Evolutionary conservation across 1,140 invertebrate species (phyloP).

Genomic region (Formica selysi): DNA sequence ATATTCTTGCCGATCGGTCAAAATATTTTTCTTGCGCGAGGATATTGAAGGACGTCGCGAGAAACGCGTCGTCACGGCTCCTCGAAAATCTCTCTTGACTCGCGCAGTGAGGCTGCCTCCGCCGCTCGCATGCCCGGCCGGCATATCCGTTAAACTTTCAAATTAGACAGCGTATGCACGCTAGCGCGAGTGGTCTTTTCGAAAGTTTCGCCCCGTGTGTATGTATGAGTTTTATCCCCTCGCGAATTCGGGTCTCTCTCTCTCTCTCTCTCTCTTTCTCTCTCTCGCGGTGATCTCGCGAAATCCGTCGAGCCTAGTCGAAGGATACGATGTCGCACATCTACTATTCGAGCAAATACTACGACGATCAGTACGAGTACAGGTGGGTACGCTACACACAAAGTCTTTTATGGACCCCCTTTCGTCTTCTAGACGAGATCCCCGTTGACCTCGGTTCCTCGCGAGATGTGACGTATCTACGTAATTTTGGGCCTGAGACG

Average conservation of each 20-base stretch:
- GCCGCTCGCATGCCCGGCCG: slow-evolving; percentile 49
- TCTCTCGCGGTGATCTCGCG: too few relatives aligned
- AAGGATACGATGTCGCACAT: slow-evolving; percentile 85
- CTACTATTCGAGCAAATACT: slow-evolving; percentile 97
- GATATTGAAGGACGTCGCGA: background rate
- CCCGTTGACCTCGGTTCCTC: too few relatives aligned
- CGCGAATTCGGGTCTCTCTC: too few relatives aligned
- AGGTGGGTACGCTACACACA: slow-evolving; percentile 87
- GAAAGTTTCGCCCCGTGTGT: slow-evolving; percentile 27
- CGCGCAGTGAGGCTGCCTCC: slow-evolving; percentile 13
- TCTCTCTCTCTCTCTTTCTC: too few relatives aligned
- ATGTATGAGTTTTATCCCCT: background rate
- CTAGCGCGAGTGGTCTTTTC: slow-evolving; percentile 57
- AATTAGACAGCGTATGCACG: slow-evolving; percentile 72
- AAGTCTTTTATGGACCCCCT: too few relatives aligned
- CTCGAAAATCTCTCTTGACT: background rate
- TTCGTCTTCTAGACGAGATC: background rate
- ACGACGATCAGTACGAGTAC: slow-evolving; percentile 95
- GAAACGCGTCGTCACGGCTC: background rate
- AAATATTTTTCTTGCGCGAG: background rate
- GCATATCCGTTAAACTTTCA: slow-evolving; percentile 80
- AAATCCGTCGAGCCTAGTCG: background rate
- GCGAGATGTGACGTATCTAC: background rate
- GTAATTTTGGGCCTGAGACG: background rate
- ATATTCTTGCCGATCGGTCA: background rate